Evolutionary conservation across 1,140 invertebrate genomes (phyloP).

Genomic region (Ostrea edulis): DNA sequence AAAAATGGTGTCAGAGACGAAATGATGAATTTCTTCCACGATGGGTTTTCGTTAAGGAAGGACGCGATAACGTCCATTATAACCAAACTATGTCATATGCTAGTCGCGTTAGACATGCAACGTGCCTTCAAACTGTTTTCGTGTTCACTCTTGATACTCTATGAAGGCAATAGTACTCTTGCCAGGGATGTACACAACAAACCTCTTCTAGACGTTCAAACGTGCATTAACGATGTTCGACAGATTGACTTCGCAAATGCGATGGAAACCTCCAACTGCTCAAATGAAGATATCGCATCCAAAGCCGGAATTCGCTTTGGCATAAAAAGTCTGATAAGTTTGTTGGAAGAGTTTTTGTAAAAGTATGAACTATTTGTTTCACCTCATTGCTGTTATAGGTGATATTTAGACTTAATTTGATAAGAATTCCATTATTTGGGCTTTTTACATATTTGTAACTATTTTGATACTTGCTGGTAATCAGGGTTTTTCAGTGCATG

Average conservation of each 20-base stretch:
- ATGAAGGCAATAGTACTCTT: conserved; percentile 84
- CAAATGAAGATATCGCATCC: neutral
- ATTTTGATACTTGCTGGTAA: neutral
- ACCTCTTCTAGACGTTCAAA: no score
- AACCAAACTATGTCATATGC: conserved; percentile 86
- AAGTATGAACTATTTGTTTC: neutral
- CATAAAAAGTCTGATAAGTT: neutral
- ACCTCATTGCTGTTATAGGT: neutral
- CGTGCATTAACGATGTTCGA: conserved; percentile 85
- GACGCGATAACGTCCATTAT: conserved; percentile 88
- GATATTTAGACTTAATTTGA: neutral
- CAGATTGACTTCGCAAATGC: conserved; percentile 98
- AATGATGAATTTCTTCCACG: conserved; percentile 91
- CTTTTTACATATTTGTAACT: neutral
- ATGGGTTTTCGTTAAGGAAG: conserved; percentile 86
- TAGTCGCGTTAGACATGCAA: conserved; percentile 89
- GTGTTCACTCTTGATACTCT: conserved; percentile 93
- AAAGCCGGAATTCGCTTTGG: conserved; percentile 31
- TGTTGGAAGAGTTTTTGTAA: conserved; percentile 20
- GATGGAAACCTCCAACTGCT: neutral
- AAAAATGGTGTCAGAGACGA: conserved; percentile 90
- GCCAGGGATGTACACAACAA: neutral
- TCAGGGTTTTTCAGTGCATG: neutral
- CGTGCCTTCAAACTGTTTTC: conserved; percentile 96
- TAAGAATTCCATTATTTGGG: no score